Conservation (phyloP, 2,888 invertebrate genomes). For the Watsonalla binaria region DNA sequence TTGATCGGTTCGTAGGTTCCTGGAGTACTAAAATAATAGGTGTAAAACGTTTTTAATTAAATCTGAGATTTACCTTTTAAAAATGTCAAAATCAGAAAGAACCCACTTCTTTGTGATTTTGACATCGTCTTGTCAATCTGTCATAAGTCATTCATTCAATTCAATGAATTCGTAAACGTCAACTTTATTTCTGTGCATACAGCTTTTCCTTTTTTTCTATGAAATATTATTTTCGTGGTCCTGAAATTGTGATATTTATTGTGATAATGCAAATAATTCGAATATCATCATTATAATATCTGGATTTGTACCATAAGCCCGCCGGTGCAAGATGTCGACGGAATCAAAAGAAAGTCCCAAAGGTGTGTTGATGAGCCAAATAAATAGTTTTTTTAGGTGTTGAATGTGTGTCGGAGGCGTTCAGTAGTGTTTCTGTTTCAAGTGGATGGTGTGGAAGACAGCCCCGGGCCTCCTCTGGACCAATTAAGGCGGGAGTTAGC, state of each 20-base stretch:
- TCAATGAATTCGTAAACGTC: slow-evolving; percentile 26
- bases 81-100: too few relatives aligned
- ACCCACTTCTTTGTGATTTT: too few relatives aligned
- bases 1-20: too few relatives aligned
- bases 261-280: slow-evolving; percentile 20
- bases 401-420: slow-evolving; percentile 45
- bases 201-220: slow-evolving; percentile 17
- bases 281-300: slow-evolving; percentile 12
- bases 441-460: slow-evolving; percentile 52
- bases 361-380: slow-evolving; percentile 57
- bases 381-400: slow-evolving; percentile 29
- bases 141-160: neutral
- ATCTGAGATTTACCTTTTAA: too few relatives aligned
- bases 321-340: slow-evolving; percentile 46
- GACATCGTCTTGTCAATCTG: neutral
- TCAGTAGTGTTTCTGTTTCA: slow-evolving; percentile 70
- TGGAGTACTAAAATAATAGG: too few relatives aligned
- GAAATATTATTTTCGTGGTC: neutral
- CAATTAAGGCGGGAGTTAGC: slow-evolving; percentile 78
- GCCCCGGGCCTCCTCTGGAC: slow-evolving; percentile 40
- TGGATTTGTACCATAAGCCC: slow-evolving; percentile 9
- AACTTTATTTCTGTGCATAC: slow-evolving; percentile 28
- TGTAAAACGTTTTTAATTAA: too few relatives aligned
- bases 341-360: slow-evolving; percentile 46
- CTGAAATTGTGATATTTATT: slow-evolving; percentile 11